These are phyloP conservation scores for Chouioia cunea DNA, from an alignment of 2,888 invertebrate species.

Conservation along the genomic window DNA sequence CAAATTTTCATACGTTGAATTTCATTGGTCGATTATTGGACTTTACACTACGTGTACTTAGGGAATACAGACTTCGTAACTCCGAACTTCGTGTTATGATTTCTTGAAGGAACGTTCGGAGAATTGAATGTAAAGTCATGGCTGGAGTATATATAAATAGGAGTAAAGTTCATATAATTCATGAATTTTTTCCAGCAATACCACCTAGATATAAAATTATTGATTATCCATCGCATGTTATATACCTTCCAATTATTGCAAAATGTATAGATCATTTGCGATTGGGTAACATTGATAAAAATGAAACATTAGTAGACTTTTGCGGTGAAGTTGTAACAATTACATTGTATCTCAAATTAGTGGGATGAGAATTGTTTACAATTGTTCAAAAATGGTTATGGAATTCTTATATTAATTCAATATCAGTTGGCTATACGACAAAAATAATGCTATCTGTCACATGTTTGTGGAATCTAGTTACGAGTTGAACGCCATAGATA, in stretches of 20 bases:
- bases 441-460: no score
- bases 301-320: constrained; percentile 48
- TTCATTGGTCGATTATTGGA: background rate
- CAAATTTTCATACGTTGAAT: no score
- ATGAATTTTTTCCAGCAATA: no score
- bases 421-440: no score
- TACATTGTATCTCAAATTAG: constrained; percentile 26
- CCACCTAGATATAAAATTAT: constrained; percentile 58
- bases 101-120: background rate
- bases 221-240: constrained; percentile 53
- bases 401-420: no score
- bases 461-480: no score
- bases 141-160: no score
- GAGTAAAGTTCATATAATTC: no score
- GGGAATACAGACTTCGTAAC: background rate
- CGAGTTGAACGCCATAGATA: no score
- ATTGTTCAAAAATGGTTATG: no score
- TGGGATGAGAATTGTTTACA: background rate
- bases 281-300: constrained; percentile 49
- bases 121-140: no score
- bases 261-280: constrained; percentile 47
- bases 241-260: constrained; percentile 49
- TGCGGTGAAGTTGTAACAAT: constrained; percentile 50
- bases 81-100: background rate
- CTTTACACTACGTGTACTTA: background rate